Evolutionary conservation across 2,113 vertebrate genomes (phyloP).

Genomic region (Neolamprologus sp.): DNA sequence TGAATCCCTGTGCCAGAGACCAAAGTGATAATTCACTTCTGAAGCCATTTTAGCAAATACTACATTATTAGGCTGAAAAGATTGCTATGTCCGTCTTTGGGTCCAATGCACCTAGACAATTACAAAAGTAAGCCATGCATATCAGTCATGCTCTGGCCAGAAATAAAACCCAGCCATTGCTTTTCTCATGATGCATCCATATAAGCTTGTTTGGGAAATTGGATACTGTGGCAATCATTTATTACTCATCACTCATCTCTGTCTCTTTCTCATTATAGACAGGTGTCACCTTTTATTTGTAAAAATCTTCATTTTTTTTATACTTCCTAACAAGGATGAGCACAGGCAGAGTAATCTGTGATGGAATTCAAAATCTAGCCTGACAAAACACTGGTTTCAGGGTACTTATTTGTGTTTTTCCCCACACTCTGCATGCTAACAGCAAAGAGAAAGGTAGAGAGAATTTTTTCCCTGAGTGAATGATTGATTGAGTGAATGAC

Average conservation of each 20-base stretch:
- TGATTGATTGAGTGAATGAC: background rate
- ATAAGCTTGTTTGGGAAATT: slow-evolving; percentile 57
- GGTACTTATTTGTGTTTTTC: background rate
- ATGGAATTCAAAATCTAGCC: background rate
- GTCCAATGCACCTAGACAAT: slow-evolving; percentile 77
- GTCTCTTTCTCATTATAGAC: slow-evolving; percentile 33
- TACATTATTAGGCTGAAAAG: slow-evolving; percentile 65
- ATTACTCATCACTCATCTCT: slow-evolving; percentile 48
- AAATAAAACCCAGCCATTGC: slow-evolving; percentile 54
- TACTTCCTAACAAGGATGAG: background rate
- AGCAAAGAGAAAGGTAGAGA: background rate
- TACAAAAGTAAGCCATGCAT: slow-evolving; percentile 76
- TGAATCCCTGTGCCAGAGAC: slow-evolving; percentile 40
- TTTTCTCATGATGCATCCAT: slow-evolving; percentile 29
- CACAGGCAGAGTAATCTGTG: background rate
- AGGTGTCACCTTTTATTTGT: slow-evolving; percentile 51
- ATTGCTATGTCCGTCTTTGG: slow-evolving; percentile 69
- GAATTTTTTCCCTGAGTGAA: background rate
- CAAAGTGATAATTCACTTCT: slow-evolving; percentile 72
- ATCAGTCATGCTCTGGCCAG: slow-evolving; percentile 69
- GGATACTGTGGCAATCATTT: slow-evolving; percentile 40
- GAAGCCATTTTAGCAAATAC: slow-evolving; percentile 67
- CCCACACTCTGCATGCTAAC: background rate
- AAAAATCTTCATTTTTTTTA: background rate
- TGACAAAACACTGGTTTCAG: background rate